Conservation (phyloP, 2,797 vertebrate species). For the Cossypha dichroa region DNA sequence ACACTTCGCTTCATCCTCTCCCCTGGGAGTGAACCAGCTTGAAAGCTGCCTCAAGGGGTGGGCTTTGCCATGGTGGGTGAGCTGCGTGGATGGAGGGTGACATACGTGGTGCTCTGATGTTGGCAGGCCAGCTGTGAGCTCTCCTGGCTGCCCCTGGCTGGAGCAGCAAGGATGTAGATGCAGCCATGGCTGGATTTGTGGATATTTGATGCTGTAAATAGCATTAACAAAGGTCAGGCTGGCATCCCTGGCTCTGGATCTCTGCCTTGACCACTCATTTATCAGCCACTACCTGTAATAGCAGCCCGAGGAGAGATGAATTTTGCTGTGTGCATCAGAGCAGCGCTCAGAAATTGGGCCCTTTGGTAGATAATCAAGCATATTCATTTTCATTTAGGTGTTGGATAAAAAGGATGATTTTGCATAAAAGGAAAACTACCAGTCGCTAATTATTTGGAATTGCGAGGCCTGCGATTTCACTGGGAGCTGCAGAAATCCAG, state of each 20-base stretch:
- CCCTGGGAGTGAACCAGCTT: background rate
- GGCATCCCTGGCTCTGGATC: background rate
- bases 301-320: background rate
- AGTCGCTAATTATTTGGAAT: conserved; percentile 63
- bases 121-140: background rate
- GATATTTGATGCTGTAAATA: background rate
- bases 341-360: conserved; percentile 31
- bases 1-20: background rate
- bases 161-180: background rate
- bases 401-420: conserved; percentile 69
- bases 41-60: background rate
- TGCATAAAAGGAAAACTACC: conserved; percentile 66
- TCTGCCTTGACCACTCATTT: conserved; percentile 1
- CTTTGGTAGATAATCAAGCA: conserved; percentile 68
- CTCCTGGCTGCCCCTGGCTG: background rate
- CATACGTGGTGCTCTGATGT: background rate
- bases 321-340: conserved; percentile 25
- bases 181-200: background rate
- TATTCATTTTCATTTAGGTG: conserved; percentile 72
- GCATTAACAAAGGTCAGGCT: conserved; percentile 16
- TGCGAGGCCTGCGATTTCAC: conserved; percentile 49
- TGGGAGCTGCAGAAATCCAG: conserved; percentile 69
- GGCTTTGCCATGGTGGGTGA: background rate
- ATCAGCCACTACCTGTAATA: background rate
- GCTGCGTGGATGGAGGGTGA: background rate